Conservation (phyloP, 2,888 invertebrate species). For the Serripes groenlandicus region DNA sequence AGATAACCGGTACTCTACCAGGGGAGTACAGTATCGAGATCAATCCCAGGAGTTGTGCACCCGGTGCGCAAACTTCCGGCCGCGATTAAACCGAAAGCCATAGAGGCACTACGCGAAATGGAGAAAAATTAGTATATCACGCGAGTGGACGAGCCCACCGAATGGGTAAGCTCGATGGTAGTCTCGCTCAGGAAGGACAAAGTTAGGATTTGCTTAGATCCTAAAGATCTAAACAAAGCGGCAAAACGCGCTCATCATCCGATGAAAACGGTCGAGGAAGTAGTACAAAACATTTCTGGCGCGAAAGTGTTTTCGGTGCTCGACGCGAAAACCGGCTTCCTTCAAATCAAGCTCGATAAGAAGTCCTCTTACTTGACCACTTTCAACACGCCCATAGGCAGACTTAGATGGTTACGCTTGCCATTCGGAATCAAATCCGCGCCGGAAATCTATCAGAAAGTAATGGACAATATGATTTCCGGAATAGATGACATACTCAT, state of each 20-base stretch:
- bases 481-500: conserved; percentile 68
- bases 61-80: conserved; percentile 24
- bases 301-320: conserved; percentile 69
- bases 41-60: conserved; percentile 35
- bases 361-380: conserved; percentile 63
- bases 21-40: conserved; percentile 15
- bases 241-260: conserved; percentile 69
- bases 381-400: conserved; percentile 69
- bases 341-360: conserved; percentile 67
- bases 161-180: conserved; percentile 71
- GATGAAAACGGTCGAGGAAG: conserved; percentile 70
- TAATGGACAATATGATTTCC: conserved; percentile 59
- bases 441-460: conserved; percentile 62
- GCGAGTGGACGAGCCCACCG: conserved; percentile 61
- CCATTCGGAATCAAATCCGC: conserved; percentile 67
- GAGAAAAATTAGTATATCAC: conserved; percentile 37
- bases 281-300: conserved; percentile 58
- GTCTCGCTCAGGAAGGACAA: conserved; percentile 59
- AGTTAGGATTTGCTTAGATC: conserved; percentile 67
- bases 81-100: conserved; percentile 29
- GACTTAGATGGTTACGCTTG: conserved; percentile 67
- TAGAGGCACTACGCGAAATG: conserved; percentile 48
- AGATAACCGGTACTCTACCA: background rate
- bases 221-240: conserved; percentile 67
- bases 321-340: conserved; percentile 71